Conservation (phyloP, 2,113 vertebrate species). For the Climacteris rufus region DNA sequence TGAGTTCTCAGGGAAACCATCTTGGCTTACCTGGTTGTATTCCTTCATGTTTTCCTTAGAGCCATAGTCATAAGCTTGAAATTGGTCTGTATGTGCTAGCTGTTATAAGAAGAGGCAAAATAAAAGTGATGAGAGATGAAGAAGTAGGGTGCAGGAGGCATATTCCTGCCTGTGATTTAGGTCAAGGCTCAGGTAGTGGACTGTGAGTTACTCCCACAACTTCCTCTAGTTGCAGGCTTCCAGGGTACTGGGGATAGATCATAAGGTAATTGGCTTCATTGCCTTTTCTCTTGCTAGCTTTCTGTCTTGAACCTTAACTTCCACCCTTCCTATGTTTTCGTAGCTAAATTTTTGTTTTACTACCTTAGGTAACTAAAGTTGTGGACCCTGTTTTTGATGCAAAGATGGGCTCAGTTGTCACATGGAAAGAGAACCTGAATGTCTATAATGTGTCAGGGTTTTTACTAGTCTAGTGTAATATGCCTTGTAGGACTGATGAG, state of each 20-base stretch:
- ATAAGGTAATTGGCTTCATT: not conserved
- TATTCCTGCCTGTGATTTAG: not conserved
- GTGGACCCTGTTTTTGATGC: not conserved
- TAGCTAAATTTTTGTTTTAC: not conserved
- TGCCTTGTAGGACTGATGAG: not conserved
- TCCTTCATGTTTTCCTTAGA: constrained; percentile 31
- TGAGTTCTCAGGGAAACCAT: not conserved
- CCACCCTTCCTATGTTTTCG: not conserved
- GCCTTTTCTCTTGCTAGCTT: not conserved
- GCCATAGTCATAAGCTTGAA: constrained; percentile 27
- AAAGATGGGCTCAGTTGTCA: not conserved
- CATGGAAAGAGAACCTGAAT: not conserved
- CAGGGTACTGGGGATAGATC: not conserved
- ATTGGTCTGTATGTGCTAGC: not conserved
- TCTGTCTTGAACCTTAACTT: not conserved
- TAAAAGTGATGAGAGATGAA: not conserved
- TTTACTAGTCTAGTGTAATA: not conserved
- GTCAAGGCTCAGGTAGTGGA: not conserved
- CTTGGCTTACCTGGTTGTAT: constrained; percentile 37
- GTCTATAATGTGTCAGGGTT: not conserved
- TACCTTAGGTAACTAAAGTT: not conserved
- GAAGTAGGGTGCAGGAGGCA: not conserved
- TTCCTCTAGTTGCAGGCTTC: not conserved
- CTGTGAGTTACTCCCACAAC: not conserved
- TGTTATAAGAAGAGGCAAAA: not conserved